Percentiles rank a stretch among this genome's conserved stretches.
phyloP scores from a whole-genome alignment of 2,797 vertebrate genomes.

The Dipus sagitta region DNA sequence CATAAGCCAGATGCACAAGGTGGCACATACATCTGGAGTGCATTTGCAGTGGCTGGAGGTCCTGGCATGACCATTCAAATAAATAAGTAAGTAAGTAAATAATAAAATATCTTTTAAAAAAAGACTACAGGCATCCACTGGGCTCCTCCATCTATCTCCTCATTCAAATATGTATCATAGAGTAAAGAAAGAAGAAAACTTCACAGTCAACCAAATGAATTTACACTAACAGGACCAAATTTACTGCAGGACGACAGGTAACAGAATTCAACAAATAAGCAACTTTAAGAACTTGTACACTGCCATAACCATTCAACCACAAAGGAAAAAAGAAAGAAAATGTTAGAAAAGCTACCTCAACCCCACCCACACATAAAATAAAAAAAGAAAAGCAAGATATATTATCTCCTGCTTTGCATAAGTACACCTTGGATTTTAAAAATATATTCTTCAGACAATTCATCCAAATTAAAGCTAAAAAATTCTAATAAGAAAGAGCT shows the following conservation, averaged over 20 bases:
- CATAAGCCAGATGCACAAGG: no score
- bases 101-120: background rate
- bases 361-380: no score
- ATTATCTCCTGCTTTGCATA: constrained; percentile 40
- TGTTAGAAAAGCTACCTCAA: background rate
- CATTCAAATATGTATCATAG: background rate
- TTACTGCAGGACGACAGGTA: background rate
- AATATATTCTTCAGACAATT: background rate
- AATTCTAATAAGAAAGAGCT: constrained; percentile 47
- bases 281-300: background rate
- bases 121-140: background rate
- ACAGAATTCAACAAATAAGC: constrained; percentile 14
- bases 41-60: no score
- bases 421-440: background rate
- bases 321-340: constrained; percentile 48
- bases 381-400: constrained; percentile 26
- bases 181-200: background rate
- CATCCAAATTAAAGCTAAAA: constrained; percentile 52
- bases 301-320: constrained; percentile 15
- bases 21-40: no score
- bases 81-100: no score
- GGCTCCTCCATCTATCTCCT: background rate
- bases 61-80: no score
- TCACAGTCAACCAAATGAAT: background rate
- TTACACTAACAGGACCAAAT: constrained; percentile 29